phyloP scores from a whole-genome alignment of 2,888 invertebrate genomes.

The Dryococelus australis region DNA sequence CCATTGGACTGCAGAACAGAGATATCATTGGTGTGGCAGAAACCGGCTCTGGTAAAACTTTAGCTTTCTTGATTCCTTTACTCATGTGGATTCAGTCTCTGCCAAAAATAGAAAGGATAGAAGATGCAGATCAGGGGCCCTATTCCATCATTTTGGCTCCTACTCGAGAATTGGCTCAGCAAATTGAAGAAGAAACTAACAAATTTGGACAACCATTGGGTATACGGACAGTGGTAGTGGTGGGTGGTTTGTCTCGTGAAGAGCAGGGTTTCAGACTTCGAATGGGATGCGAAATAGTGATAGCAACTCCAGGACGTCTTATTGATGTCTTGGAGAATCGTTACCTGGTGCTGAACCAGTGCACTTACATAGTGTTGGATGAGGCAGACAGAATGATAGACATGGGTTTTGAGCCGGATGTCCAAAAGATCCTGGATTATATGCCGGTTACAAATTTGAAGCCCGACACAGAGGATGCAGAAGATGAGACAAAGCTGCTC shows the following conservation, averaged over 20 bases:
- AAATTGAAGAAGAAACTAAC: slow-evolving; percentile 98
- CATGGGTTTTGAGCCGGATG: slow-evolving; percentile 99
- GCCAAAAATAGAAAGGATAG: slow-evolving; percentile 92
- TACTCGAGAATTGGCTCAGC: slow-evolving; percentile 98
- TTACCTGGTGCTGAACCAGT: slow-evolving; percentile 95
- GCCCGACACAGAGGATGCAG: slow-evolving; percentile 98
- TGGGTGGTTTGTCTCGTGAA: slow-evolving; percentile 96
- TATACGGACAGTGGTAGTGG: slow-evolving; percentile 95
- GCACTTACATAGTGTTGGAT: slow-evolving; percentile 96
- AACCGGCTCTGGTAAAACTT: slow-evolving; percentile 98
- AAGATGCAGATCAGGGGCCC: slow-evolving; percentile 94
- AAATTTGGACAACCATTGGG: slow-evolving; percentile 95
- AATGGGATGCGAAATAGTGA: slow-evolving; percentile 98
- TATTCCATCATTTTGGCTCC: slow-evolving; percentile 99
- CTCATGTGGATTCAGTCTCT: slow-evolving; percentile 97
- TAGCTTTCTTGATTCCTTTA: slow-evolving; percentile 96
- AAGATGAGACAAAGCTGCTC: slow-evolving; percentile 88
- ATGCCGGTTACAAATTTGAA: slow-evolving; percentile 99
- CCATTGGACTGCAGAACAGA: slow-evolving; percentile 89
- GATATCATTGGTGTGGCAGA: slow-evolving; percentile 99
- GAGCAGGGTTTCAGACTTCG: slow-evolving; percentile 97
- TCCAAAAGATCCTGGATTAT: slow-evolving; percentile 96
- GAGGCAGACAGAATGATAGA: slow-evolving; percentile 99
- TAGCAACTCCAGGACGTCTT: slow-evolving; percentile 98
- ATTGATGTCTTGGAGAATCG: slow-evolving; percentile 98